Evolutionary conservation across 2,888 invertebrate species (phyloP), one percentile per base, ranked within the genome.

Genomic region (Trachelus tabidus): DNA sequence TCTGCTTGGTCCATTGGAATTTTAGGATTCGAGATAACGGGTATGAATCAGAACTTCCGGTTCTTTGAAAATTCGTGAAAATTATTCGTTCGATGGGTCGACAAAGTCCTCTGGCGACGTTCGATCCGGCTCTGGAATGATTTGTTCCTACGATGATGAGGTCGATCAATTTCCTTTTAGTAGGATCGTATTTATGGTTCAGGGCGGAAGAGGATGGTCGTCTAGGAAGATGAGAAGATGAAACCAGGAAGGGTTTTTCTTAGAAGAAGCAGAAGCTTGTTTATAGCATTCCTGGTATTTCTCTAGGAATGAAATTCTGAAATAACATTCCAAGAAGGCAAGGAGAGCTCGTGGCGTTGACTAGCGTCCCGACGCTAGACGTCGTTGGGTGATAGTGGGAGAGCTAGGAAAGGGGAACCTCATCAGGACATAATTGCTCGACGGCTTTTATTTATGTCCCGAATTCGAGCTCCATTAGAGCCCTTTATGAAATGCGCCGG

Each of bases 341-440:
- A 77, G 73, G 69, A 77, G 73, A 77, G 73, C 37, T 74, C 77
- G 33, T 35, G 37, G 35, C 73, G 35, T 68, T 68, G 74, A 40
- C 56, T 34, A 12, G 68, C 35, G 77, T 69, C 73, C 31, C 12
- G 15, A 69, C 40, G 68, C 15, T 35, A 31, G 56, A 33, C 30
- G 30, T 31, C 34, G 76, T 37, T 31, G 40, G 73, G 35, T 56
- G 23, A 56, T 56, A 23, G 56, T 56, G 56, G 23, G 15, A 23
- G 56, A 73, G 73, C 15, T 34, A 73, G 37, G 68, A 34, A 73
- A 31, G 34, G 73, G 77, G 73, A 73, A 68, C 77, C 73, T 77
- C 77, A 77, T 77, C 73, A 77, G 37, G 69, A 69, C 77, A 40
- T 77, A 77, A 77, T 77, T 77, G 75, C 75, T 34, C 37, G 69